Conservation (phyloP, 2,797 vertebrate species). For the Neosalanx taihuensis region DNA sequence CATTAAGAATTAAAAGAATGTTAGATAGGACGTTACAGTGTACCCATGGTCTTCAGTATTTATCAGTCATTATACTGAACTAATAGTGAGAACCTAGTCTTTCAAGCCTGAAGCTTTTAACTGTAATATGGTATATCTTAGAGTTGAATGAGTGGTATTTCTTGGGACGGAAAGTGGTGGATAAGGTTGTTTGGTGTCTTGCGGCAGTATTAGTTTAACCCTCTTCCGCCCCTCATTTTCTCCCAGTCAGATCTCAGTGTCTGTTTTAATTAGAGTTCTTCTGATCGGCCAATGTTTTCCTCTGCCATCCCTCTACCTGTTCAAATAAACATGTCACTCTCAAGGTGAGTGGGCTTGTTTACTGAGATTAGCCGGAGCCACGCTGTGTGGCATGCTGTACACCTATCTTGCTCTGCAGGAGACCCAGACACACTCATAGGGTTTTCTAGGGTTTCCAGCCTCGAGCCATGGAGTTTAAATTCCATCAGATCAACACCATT, state of each 20-base stretch:
- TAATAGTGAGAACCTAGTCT: not conserved
- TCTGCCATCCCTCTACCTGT: constrained; percentile 15
- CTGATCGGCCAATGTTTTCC: constrained; percentile 29
- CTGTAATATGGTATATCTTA: not conserved
- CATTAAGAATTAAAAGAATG: constrained; percentile 28
- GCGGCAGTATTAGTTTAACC: constrained; percentile 54
- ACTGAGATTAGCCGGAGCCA: constrained; percentile 9
- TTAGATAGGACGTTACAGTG: no score
- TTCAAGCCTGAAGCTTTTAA: not conserved
- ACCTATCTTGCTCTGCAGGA: constrained; percentile 6
- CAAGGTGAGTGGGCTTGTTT: constrained; percentile 30
- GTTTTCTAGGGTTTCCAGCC: constrained; percentile 42
- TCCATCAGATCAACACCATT: constrained; percentile 54
- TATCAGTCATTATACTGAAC: no score
- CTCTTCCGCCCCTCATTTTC: constrained; percentile 47
- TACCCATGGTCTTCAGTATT: no score
- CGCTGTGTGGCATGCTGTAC: constrained; percentile 25
- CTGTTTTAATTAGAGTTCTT: constrained; percentile 29
- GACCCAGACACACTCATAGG: constrained; percentile 24
- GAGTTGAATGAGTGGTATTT: not conserved
- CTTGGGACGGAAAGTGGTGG: no score
- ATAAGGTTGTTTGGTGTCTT: constrained; percentile 18
- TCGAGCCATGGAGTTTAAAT: constrained; percentile 38
- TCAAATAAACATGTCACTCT: constrained; percentile 37
- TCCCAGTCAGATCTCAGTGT: constrained; percentile 38